Percentiles rank a stretch among this genome's conserved stretches.
These are phyloP conservation scores for Noturus placidus DNA, from an alignment of 2,113 vertebrate species.

Conservation along the genomic window DNA sequence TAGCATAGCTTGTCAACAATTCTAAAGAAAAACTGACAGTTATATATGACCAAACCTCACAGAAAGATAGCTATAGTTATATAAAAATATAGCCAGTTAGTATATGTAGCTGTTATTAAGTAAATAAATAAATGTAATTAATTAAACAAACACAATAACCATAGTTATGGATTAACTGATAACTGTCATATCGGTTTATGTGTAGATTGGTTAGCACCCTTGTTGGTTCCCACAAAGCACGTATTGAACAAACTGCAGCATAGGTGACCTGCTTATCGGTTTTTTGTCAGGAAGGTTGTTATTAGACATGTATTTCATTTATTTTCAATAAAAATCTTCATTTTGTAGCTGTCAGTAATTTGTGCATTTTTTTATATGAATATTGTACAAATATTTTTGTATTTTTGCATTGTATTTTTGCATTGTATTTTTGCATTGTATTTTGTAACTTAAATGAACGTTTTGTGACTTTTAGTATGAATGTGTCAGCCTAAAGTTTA, in stretches of 20 bases:
- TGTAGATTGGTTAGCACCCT: neutral
- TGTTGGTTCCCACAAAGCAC: neutral
- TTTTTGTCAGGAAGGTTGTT: neutral
- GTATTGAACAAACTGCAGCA: neutral
- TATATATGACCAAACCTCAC: neutral
- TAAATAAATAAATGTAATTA: neutral
- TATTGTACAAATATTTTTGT: no score
- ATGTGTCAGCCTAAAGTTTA: no score
- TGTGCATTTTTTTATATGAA: neutral
- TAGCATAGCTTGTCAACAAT: neutral
- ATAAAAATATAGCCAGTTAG: no score
- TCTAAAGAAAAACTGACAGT: neutral
- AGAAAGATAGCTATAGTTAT: neutral
- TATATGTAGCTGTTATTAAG: slow-evolving; percentile 4
- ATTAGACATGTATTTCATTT: neutral
- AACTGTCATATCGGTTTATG: neutral
- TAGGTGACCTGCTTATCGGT: neutral
- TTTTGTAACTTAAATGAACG: neutral
- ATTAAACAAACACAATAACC: slow-evolving; percentile 54
- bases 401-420: no score
- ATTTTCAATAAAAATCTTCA: neutral
- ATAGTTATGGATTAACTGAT: neutral
- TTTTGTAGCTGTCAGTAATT: neutral
- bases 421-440: no score
- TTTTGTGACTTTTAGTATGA: no score